Evolutionary conservation across 2,888 invertebrate species (phyloP).

Genomic region (Macrosoma leucophasiata): DNA sequence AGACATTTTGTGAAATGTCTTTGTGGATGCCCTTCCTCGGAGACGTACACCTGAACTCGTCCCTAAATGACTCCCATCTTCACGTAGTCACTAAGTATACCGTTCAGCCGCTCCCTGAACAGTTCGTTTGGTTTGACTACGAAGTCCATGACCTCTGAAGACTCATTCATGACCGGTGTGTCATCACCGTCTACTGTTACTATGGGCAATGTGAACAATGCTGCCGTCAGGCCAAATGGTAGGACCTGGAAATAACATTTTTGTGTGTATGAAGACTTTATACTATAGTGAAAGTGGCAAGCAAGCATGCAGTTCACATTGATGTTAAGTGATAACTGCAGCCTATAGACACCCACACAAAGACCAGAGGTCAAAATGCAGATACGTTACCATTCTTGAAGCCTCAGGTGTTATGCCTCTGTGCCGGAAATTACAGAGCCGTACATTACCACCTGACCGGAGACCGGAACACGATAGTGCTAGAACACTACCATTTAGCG

Average conservation of each 20-base stretch:
- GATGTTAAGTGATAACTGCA: too few species aligned
- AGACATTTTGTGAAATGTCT: too few species aligned
- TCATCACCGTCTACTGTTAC: conserved; percentile 22
- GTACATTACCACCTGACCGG: too few species aligned
- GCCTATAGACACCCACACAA: not conserved
- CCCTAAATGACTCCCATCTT: conserved; percentile 15
- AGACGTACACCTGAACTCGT: too few species aligned
- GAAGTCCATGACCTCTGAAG: conserved; percentile 8
- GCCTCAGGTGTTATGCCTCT: too few species aligned
- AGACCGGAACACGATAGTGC: too few species aligned
- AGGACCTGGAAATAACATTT: conserved; percentile 19
- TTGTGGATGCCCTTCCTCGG: too few species aligned
- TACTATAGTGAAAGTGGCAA: not conserved
- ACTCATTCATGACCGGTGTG: conserved; percentile 22
- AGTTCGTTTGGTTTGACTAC: conserved; percentile 12
- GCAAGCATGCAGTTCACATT: too few species aligned
- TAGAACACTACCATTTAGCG: too few species aligned
- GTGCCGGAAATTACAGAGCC: not conserved
- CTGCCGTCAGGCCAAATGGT: conserved; percentile 22
- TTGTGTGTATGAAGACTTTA: not conserved
- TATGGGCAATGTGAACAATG: conserved; percentile 21
- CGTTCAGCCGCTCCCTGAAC: conserved; percentile 22
- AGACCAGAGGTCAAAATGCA: too few species aligned
- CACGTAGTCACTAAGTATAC: conserved; percentile 21
- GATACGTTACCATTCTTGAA: too few species aligned